phyloP scores from a whole-genome alignment of 23 tunicate species.

The Phallusia fumigata region DNA sequence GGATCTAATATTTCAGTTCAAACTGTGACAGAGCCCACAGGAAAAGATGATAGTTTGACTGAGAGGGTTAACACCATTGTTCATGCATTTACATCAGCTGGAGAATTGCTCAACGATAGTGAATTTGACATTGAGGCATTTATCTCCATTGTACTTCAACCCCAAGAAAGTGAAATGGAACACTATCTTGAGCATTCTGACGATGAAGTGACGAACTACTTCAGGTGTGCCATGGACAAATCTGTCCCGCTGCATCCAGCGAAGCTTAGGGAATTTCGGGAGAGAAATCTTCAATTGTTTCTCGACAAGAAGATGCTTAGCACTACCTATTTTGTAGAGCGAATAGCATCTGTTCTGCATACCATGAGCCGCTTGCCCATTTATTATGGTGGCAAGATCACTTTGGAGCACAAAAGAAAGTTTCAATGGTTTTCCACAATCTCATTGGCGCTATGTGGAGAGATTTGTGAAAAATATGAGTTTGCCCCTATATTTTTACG shows the following conservation, averaged over 20 bases:
- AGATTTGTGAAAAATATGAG: not conserved
- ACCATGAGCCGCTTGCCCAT: not conserved
- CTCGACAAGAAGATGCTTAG: not conserved
- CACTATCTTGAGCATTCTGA: not conserved
- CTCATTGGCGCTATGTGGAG: not conserved
- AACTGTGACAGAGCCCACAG: not conserved
- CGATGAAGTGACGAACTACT: not conserved
- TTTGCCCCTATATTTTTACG: not conserved
- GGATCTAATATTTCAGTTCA: not conserved
- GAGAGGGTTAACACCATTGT: not conserved
- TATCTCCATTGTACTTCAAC: not conserved
- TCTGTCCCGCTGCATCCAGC: not conserved
- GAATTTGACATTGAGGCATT: not conserved
- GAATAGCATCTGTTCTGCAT: conserved; percentile 7
- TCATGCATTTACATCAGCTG: not conserved
- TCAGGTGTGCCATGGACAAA: not conserved
- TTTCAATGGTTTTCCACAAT: conserved; percentile 6
- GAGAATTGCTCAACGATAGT: not conserved
- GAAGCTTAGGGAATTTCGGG: not conserved
- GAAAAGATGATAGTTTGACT: not conserved
- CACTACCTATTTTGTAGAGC: not conserved
- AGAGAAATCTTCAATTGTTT: not conserved
- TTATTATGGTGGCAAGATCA: not conserved
- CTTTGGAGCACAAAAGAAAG: not conserved
- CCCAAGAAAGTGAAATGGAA: not conserved